Percentiles rank a stretch among this genome's conserved stretches.
Conservation (phyloP, 2,888 invertebrate species). For the Zaprionus obscuricornis region DNA sequence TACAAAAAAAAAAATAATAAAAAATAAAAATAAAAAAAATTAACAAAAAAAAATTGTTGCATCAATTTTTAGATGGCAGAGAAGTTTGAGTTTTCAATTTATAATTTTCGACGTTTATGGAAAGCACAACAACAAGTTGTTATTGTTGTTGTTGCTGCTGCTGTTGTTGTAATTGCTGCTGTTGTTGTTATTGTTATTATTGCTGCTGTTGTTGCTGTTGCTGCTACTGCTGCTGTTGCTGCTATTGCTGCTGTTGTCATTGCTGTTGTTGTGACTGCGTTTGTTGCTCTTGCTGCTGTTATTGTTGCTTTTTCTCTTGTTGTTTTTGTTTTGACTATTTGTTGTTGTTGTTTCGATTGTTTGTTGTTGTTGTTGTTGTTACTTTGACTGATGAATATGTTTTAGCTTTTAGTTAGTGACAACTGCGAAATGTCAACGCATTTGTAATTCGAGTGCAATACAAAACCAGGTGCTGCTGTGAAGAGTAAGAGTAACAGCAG, state of each 20-base stretch:
- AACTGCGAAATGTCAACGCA: conserved; percentile 67
- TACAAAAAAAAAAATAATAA: too few species aligned
- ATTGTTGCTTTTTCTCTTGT: conserved; percentile 9
- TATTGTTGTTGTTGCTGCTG: neutral
- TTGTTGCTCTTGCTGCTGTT: too few species aligned
- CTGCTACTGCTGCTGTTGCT: conserved; percentile 11
- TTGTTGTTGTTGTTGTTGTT: too few species aligned
- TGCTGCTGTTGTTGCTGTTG: too few species aligned
- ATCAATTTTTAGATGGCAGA: too few species aligned
- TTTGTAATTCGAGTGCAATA: conserved; percentile 60
- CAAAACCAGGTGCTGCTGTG: conserved; percentile 25
- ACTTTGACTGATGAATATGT: conserved; percentile 64
- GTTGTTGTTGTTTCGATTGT: conserved; percentile 34
- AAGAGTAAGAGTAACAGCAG: conserved; percentile 9
- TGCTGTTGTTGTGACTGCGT: too few species aligned
- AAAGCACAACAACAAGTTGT: too few species aligned
- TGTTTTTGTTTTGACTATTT: conserved; percentile 16
- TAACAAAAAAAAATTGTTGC: too few species aligned
- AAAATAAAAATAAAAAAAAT: too few species aligned
- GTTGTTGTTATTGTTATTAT: conserved; percentile 10
- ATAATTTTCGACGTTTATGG: conserved; percentile 25
- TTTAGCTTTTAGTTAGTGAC: conserved; percentile 59
- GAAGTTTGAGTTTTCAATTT: too few species aligned
- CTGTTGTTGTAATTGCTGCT: conserved; percentile 9
- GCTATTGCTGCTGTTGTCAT: neutral